Conservation (phyloP, 2,888 invertebrate genomes). For the Ptilodon capucinus region DNA sequence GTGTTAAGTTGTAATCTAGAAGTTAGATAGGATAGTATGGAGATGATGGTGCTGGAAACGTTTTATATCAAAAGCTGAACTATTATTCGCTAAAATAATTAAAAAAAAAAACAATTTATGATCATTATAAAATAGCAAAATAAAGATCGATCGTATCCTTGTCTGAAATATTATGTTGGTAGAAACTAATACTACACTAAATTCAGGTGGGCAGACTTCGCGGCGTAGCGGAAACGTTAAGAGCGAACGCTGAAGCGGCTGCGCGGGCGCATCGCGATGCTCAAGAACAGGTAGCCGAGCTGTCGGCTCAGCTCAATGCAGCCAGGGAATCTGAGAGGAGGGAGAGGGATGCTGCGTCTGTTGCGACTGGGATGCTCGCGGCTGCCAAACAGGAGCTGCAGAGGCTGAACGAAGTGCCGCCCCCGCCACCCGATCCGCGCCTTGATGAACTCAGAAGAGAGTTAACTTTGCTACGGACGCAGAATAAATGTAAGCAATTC, state of each 20-base stretch:
- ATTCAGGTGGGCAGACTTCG: conserved; percentile 73
- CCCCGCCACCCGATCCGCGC: conserved; percentile 87
- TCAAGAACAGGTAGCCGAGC: conserved; percentile 72
- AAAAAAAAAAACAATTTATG: too few relatives aligned
- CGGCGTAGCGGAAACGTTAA: conserved; percentile 82
- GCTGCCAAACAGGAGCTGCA: conserved; percentile 87
- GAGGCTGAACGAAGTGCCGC: conserved; percentile 83
- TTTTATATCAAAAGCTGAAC: too few relatives aligned
- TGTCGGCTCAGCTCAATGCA: conserved; percentile 74
- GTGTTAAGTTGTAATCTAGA: too few relatives aligned
- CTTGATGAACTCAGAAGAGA: conserved; percentile 90
- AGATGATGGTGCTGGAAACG: too few relatives aligned
- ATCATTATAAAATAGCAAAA: too few relatives aligned
- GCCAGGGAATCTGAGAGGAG: conserved; percentile 74
- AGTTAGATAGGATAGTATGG: too few relatives aligned
- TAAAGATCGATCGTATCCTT: too few relatives aligned
- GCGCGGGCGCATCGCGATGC: conserved; percentile 79
- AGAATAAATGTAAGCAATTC: conserved; percentile 86
- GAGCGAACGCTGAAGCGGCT: conserved; percentile 82
- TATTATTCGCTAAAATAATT: too few relatives aligned
- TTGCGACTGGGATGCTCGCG: conserved; percentile 83
- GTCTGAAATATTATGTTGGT: too few relatives aligned
- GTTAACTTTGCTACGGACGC: conserved; percentile 86
- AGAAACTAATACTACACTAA: background rate
- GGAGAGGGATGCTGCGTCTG: conserved; percentile 77